These are phyloP conservation scores for Camelus dromedarius DNA, from an alignment of 2,113 vertebrate species.

Conservation along the genomic window DNA sequence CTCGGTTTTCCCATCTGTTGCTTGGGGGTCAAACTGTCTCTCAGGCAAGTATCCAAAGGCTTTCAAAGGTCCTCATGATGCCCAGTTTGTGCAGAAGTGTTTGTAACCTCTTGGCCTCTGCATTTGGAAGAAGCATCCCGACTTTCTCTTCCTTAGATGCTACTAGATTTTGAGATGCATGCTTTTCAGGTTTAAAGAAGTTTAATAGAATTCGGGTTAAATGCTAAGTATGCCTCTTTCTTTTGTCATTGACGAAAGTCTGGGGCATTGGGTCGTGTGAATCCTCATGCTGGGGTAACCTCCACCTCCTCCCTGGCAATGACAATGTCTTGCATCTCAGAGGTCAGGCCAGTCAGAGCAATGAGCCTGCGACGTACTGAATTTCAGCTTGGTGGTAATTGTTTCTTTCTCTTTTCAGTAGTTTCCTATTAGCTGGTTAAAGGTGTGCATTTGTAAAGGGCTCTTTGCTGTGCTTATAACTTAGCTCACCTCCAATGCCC, in stretches of 20 bases:
- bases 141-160: neutral
- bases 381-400: conserved; percentile 74
- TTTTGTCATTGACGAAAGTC: conserved; percentile 70
- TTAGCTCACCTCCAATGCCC: neutral
- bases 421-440: conserved; percentile 29
- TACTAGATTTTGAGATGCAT: neutral
- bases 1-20: neutral
- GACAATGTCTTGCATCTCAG: conserved; percentile 78
- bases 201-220: conserved; percentile 10
- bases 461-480: conserved; percentile 62
- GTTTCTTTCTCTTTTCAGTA: conserved; percentile 65
- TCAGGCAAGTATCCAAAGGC: neutral
- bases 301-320: conserved; percentile 71
- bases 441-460: conserved; percentile 66
- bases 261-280: conserved; percentile 68
- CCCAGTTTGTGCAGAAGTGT: neutral
- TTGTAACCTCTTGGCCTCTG: neutral
- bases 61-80: neutral
- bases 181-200: neutral
- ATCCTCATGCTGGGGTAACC: conserved; percentile 80
- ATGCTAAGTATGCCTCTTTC: neutral
- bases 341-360: conserved; percentile 80
- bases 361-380: conserved; percentile 67
- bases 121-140: neutral
- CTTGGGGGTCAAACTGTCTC: neutral